Percentiles rank a stretch among this genome's conserved stretches.
Conservation (phyloP, 2,888 invertebrate species). For the Brachypterus glaber region DNA sequence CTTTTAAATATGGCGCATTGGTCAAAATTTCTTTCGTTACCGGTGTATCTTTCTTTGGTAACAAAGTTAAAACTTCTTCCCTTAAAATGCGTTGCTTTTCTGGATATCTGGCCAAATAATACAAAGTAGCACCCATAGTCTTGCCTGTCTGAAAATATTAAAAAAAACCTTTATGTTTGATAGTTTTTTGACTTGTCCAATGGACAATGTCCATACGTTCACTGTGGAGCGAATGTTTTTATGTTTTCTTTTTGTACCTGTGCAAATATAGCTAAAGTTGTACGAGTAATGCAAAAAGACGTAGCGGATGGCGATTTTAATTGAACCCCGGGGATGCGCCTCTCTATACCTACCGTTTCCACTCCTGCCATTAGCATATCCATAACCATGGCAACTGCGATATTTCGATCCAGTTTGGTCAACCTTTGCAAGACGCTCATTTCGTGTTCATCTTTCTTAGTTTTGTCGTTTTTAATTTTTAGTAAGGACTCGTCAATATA, state of each 20-base stretch:
- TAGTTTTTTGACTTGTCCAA: conserved; percentile 52
- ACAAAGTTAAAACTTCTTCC: conserved; percentile 31
- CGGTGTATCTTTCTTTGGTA: conserved; percentile 25
- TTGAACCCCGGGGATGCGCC: no score
- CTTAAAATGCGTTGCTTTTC: conserved; percentile 38
- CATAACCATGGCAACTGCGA: conserved; percentile 57
- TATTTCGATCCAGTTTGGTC: conserved; percentile 49
- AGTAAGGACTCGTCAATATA: conserved; percentile 28
- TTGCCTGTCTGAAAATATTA: conserved; percentile 39
- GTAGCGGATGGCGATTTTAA: no score
- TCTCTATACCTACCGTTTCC: conserved; percentile 51
- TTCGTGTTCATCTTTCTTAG: conserved; percentile 39
- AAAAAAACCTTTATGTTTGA: not conserved
- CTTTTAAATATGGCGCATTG: conserved; percentile 45
- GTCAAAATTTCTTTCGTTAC: conserved; percentile 35
- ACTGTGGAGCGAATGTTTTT: no score
- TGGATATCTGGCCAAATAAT: conserved; percentile 38
- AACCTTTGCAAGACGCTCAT: conserved; percentile 57
- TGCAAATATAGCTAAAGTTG: no score
- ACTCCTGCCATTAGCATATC: conserved; percentile 63
- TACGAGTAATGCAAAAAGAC: no score
- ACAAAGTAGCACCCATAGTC: conserved; percentile 36
- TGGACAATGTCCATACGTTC: conserved; percentile 28
- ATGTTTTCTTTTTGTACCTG: no score
- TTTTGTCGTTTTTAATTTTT: conserved; percentile 25